These are phyloP conservation scores for Drosophila quadrilineata DNA, from an alignment of 1,140 invertebrate genomes.

Conservation along the genomic window DNA sequence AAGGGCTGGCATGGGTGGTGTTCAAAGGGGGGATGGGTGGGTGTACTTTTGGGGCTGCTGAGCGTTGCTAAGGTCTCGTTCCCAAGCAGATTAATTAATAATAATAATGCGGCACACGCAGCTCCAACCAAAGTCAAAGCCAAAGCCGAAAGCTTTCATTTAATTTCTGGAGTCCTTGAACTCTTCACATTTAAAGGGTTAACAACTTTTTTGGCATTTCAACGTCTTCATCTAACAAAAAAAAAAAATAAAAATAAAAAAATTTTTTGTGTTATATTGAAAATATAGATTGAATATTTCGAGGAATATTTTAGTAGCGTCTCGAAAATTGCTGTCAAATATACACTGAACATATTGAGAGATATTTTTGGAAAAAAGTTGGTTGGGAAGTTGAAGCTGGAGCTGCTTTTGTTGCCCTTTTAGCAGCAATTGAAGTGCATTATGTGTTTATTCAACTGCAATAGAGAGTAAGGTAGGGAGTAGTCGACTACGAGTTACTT, in stretches of 20 bases:
- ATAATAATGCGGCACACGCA: constrained; percentile 7
- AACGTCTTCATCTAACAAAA: constrained; percentile 31
- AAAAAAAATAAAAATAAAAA: too few species aligned
- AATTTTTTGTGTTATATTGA: too few species aligned
- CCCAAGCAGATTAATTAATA: constrained; percentile 42
- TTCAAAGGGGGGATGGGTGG: too few species aligned
- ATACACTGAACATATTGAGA: too few species aligned
- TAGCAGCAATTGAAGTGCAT: constrained; percentile 65
- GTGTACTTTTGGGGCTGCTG: constrained; percentile 34
- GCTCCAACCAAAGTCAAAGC: background rate
- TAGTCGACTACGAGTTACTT: too few species aligned
- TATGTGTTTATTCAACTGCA: constrained; percentile 70
- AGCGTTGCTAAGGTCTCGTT: constrained; percentile 29
- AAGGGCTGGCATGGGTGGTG: too few species aligned
- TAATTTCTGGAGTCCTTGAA: constrained; percentile 22
- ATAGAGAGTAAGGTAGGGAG: too few species aligned
- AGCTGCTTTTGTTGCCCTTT: constrained; percentile 51
- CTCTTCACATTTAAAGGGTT: constrained; percentile 17
- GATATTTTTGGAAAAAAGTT: too few species aligned
- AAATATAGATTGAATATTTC: constrained; percentile 3
- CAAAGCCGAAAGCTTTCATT: constrained; percentile 10
- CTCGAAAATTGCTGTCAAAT: too few species aligned
- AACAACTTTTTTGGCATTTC: constrained; percentile 24
- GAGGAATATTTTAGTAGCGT: too few species aligned
- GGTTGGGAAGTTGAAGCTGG: background rate